Evolutionary conservation across 2,113 vertebrate genomes (phyloP).

Genomic region (Cinclus cinclus): DNA sequence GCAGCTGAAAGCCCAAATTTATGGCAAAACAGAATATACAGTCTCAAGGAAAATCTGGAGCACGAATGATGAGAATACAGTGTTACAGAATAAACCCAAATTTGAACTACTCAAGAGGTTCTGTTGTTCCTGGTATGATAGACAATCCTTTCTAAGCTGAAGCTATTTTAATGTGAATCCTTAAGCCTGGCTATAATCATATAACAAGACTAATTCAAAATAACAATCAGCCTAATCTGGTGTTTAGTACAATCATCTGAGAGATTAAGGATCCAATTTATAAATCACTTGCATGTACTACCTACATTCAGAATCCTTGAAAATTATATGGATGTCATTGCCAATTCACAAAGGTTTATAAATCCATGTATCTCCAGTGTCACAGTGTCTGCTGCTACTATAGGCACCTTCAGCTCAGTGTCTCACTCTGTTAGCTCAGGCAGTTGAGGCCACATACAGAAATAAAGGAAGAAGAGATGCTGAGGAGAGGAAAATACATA

Average conservation of each 20-base stretch:
- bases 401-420: neutral
- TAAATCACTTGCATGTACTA: neutral
- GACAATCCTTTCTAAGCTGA: neutral
- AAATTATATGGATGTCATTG: neutral
- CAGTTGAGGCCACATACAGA: neutral
- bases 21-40: neutral
- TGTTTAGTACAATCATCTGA: conserved; percentile 30
- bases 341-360: neutral
- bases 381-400: neutral
- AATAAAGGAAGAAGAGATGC: neutral
- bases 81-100: neutral
- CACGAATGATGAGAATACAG: neutral
- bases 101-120: neutral
- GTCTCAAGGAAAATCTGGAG: neutral
- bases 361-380: neutral
- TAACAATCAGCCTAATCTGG: conserved; percentile 35
- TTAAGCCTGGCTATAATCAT: neutral
- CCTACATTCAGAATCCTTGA: neutral
- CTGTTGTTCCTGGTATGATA: neutral
- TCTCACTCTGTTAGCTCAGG: neutral
- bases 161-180: conserved; percentile 5
- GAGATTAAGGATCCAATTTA: conserved; percentile 18
- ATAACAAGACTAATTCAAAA: conserved; percentile 62
- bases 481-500: neutral
- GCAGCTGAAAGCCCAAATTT: neutral